Base-by-base conservation (phyloP, 2,888 invertebrate genomes). In the Aleiodes testaceus region DNA sequence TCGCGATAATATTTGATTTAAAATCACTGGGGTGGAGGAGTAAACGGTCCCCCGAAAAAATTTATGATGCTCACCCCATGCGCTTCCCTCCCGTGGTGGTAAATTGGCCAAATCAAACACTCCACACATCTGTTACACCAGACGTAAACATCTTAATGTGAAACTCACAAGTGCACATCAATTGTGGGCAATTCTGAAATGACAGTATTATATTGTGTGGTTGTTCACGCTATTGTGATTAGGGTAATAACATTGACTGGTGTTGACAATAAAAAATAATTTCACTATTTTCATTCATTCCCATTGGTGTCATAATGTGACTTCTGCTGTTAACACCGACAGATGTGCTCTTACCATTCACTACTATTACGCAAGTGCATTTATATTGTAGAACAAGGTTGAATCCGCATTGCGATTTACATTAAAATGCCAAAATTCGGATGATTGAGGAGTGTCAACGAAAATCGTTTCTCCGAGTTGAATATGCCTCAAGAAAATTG, bases 31-130 rank as follows among this genome's bases (percentile, higher is more conserved):
- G 59, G 59, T 53, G 18, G 42, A 18, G 47, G 20, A n/a, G 36
- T 49, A 59, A 66, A 63, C 36, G 9, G 30, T 65, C 50, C 50
- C 69, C 36, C 11, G 26, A 18, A 30, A 22, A 42, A 36, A 36
- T 3, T 36, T 36, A 16, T 42, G 59, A 18, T n/a, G 9, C 55
- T 9, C 59, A 59, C 30, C 59, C 59, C 18, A n/a, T 4, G 73
- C 72, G 75, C 81, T 78, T 72, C 80, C 79, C 78, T 72, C 80
- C 79, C 78, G 78, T 70, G 66, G 79, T 36, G 77, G 71, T 74
- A 79, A 81, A 80, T 81, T 80, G 80, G 79, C 77, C 77, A 76
- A 78, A 79, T 81, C 80, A 75, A 79, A 80, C 72, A 75, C 74
- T 69, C 47, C 55, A 73, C 64, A 76, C 81, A 80, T 81, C 81